Percentiles rank a stretch among this genome's conserved stretches.
These are phyloP conservation scores for Drosophila phalerata DNA, from an alignment of 2,888 invertebrate genomes.

Conservation along the genomic window DNA sequence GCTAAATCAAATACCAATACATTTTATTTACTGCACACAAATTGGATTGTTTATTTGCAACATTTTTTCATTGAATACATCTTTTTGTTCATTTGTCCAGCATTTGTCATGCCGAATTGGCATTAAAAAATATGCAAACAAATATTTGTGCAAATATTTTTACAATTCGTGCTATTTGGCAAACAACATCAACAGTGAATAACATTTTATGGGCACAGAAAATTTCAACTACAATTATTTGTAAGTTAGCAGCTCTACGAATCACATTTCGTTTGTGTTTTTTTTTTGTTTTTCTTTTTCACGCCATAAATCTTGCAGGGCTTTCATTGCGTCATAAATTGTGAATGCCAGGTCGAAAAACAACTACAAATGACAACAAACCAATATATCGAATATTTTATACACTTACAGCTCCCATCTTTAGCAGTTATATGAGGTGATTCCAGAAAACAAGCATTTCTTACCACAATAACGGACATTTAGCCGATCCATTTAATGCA, in stretches of 20 bases:
- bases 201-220: constrained; percentile 35
- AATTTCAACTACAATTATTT: constrained; percentile 68
- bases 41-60: constrained; percentile 25
- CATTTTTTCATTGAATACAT: neutral
- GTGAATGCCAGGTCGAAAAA: constrained; percentile 48
- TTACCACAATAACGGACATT: neutral
- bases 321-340: constrained; percentile 76
- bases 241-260: constrained; percentile 59
- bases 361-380: constrained; percentile 3
- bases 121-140: constrained; percentile 48
- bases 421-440: neutral
- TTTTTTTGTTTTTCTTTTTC: constrained; percentile 26
- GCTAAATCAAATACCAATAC: constrained; percentile 10
- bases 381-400: neutral
- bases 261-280: constrained; percentile 8
- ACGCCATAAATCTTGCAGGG: constrained; percentile 72
- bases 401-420: neutral
- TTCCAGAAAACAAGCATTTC: neutral
- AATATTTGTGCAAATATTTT: constrained; percentile 56
- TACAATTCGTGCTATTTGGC: constrained; percentile 54
- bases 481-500: neutral
- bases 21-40: constrained; percentile 37
- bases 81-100: constrained; percentile 29
- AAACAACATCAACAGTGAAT: constrained; percentile 56
- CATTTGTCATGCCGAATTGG: constrained; percentile 64